A percentile compares a stretch with the other conserved stretches of the same genome.
Conservation (phyloP, 2,113 vertebrate species). For the Scolopax mira region DNA sequence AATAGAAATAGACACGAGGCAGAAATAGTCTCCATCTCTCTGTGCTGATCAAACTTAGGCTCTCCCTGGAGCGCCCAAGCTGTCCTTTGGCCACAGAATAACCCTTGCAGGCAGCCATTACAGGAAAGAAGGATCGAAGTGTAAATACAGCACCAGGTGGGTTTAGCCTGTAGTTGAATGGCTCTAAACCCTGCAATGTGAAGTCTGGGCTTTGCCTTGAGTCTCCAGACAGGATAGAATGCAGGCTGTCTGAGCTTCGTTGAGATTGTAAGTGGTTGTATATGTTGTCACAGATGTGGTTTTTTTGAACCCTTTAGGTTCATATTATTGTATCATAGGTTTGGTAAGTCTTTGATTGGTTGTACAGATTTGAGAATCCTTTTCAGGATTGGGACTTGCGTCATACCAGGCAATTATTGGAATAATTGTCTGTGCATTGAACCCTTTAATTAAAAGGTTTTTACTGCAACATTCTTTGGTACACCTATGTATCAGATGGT, state of each 20-base stretch:
- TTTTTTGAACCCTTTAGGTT: neutral
- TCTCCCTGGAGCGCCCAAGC: neutral
- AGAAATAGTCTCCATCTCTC: neutral
- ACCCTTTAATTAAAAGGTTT: neutral
- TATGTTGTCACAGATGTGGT: neutral
- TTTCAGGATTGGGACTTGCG: neutral
- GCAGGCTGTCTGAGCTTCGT: neutral
- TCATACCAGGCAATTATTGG: neutral
- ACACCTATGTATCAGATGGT: neutral
- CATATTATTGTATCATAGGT: neutral
- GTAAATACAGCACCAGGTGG: neutral
- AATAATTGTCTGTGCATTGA: neutral
- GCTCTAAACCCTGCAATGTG: neutral
- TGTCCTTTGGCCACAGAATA: neutral
- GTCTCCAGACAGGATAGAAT: neutral
- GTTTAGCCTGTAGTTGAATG: neutral
- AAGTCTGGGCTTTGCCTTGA: neutral
- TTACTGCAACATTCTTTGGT: neutral
- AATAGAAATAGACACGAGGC: neutral
- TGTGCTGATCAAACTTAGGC: neutral
- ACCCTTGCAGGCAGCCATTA: neutral
- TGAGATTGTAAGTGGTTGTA: neutral
- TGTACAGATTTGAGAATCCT: neutral
- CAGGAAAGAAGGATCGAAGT: neutral
- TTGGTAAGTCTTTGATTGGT: neutral